phyloP scores from a whole-genome alignment of 2,888 invertebrate species.

The Drosophila tripunctata region DNA sequence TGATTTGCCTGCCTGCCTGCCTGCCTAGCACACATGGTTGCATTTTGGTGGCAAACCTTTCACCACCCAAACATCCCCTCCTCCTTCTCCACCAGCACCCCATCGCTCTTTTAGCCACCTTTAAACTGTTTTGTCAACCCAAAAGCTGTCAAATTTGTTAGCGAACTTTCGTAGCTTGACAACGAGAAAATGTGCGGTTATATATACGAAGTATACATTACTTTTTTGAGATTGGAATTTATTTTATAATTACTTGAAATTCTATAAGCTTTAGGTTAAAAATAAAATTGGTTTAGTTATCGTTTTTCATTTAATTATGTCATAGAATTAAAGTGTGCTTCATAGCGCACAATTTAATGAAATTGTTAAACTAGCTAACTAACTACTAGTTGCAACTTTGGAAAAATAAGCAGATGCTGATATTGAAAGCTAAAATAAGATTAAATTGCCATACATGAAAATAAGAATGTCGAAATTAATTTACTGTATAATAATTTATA shows the following conservation, averaged over 20 bases:
- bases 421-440: too few relatives aligned
- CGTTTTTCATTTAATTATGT: not conserved
- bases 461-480: too few relatives aligned
- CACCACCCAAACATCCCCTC: not conserved
- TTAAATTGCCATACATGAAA: too few relatives aligned
- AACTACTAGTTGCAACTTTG: not conserved
- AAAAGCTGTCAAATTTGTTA: constrained; percentile 40
- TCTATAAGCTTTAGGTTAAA: not conserved
- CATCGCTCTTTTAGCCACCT: not conserved
- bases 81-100: not conserved
- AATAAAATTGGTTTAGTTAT: not conserved
- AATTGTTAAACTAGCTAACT: not conserved
- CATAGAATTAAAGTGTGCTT: not conserved
- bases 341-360: not conserved
- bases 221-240: constrained; percentile 3
- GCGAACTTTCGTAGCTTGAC: constrained; percentile 28
- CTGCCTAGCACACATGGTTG: constrained; percentile 60
- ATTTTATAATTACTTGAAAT: constrained; percentile 22
- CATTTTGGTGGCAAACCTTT: constrained; percentile 42
- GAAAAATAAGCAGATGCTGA: too few relatives aligned
- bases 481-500: too few relatives aligned
- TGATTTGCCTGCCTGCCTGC: constrained; percentile 55
- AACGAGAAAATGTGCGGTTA: constrained; percentile 20
- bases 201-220: constrained; percentile 8
- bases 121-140: constrained; percentile 36